These are phyloP conservation scores for Tinea trinotella DNA, from an alignment of 2,888 invertebrate species.

Conservation along the genomic window DNA sequence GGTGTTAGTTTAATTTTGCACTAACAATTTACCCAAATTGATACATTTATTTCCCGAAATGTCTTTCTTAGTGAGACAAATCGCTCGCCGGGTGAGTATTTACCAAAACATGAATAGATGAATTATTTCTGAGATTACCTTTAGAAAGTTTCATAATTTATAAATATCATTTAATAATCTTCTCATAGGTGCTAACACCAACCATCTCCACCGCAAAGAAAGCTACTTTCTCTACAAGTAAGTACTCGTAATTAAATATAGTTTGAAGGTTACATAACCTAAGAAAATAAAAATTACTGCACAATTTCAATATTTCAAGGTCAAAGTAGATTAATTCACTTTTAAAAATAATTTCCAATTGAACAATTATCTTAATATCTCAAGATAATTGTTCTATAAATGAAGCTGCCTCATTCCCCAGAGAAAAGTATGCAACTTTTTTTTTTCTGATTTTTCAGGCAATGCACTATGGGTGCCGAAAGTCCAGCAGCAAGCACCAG, in stretches of 20 bases:
- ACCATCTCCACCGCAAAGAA: slow-evolving; percentile 15
- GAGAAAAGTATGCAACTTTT: too few species aligned
- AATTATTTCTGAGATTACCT: neutral
- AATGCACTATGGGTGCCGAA: slow-evolving; percentile 58
- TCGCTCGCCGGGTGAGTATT: slow-evolving; percentile 42
- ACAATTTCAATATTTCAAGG: too few species aligned
- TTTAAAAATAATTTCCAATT: too few species aligned
- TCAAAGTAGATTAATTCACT: too few species aligned
- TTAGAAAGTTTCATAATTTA: neutral
- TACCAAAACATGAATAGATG: slow-evolving; percentile 11
- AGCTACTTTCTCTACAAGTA: slow-evolving; percentile 34
- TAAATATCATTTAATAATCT: neutral
- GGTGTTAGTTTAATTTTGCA: neutral
- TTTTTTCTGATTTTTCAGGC: slow-evolving; percentile 38
- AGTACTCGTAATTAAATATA: slow-evolving; percentile 31
- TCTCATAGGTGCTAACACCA: slow-evolving; percentile 17
- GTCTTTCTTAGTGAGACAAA: slow-evolving; percentile 45
- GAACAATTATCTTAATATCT: too few species aligned
- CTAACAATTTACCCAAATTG: neutral
- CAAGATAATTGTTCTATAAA: too few species aligned
- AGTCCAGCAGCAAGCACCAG: slow-evolving; percentile 86
- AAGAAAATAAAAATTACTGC: too few species aligned
- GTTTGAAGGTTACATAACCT: slow-evolving; percentile 27
- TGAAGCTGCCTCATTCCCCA: too few species aligned
- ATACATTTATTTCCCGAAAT: slow-evolving; percentile 27